Conservation (phyloP, 2,888 invertebrate genomes). For the Panopea generosa region DNA sequence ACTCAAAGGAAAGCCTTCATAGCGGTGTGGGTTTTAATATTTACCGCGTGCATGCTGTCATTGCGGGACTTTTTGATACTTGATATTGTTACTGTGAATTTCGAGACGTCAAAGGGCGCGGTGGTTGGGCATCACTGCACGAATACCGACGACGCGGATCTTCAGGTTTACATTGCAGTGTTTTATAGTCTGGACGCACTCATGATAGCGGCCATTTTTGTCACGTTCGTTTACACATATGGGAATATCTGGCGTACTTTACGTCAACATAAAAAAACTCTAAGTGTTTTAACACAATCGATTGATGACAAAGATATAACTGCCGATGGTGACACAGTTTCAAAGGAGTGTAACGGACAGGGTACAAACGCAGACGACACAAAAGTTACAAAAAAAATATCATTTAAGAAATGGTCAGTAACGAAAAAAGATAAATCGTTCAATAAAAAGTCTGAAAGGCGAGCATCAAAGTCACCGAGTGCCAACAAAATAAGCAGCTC, state of each 20-base stretch:
- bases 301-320: no score
- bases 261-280: conserved; percentile 22
- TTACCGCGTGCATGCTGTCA: conserved; percentile 27
- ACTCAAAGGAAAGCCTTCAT: conserved; percentile 17
- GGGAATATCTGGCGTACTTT: conserved; percentile 31
- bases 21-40: neutral
- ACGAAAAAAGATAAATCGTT: no score
- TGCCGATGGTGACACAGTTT: neutral
- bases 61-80: conserved; percentile 39
- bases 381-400: no score
- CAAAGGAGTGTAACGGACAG: no score
- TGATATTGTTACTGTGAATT: conserved; percentile 22
- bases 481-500: neutral
- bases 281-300: no score
- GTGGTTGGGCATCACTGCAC: conserved; percentile 47
- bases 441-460: no score
- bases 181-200: conserved; percentile 29
- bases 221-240: conserved; percentile 42
- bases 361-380: no score
- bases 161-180: no score
- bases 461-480: no score
- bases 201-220: conserved; percentile 11
- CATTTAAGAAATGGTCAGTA: no score
- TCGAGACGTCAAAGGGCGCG: neutral
- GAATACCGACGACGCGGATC: conserved; percentile 14